phyloP scores from a whole-genome alignment of 2,113 vertebrate genomes.

The Boleophthalmus pectinirostris region DNA sequence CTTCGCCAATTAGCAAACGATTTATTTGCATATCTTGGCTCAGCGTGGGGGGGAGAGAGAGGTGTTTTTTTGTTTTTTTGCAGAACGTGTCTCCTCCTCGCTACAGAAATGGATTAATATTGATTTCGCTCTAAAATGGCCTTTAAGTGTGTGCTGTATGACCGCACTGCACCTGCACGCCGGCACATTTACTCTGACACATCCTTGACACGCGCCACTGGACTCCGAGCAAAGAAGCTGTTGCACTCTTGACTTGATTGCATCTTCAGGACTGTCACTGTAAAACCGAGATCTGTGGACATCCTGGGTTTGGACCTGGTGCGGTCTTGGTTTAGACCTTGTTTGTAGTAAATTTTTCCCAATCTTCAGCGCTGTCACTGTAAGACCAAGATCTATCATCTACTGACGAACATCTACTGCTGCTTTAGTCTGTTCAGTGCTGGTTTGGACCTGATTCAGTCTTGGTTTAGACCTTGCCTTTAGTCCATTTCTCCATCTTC shows the following conservation, averaged over 20 bases:
- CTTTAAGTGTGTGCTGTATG: constrained; percentile 16
- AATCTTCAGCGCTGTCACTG: too few relatives aligned
- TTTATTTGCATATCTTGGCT: constrained; percentile 7
- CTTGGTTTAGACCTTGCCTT: too few relatives aligned
- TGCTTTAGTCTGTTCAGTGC: too few relatives aligned
- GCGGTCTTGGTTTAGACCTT: too few relatives aligned
- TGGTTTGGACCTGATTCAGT: too few relatives aligned
- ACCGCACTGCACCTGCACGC: constrained; percentile 27
- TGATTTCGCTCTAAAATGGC: constrained; percentile 36
- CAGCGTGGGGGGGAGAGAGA: background rate
- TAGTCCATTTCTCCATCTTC: too few relatives aligned
- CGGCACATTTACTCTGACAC: background rate
- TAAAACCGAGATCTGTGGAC: background rate
- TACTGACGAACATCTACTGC: too few relatives aligned
- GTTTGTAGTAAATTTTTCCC: too few relatives aligned
- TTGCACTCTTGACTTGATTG: background rate
- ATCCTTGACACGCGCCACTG: background rate
- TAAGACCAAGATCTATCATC: too few relatives aligned
- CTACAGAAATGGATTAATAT: constrained; percentile 56
- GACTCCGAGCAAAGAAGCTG: constrained; percentile 8
- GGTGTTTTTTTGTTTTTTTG: background rate
- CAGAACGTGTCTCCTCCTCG: background rate
- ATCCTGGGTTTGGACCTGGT: too few relatives aligned
- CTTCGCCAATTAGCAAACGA: constrained; percentile 45
- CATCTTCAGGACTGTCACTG: background rate